Percentiles rank a stretch among this genome's conserved stretches.
These are phyloP conservation scores for Galagoides demidoff DNA, from an alignment of 2,797 vertebrate species.

Conservation along the genomic window DNA sequence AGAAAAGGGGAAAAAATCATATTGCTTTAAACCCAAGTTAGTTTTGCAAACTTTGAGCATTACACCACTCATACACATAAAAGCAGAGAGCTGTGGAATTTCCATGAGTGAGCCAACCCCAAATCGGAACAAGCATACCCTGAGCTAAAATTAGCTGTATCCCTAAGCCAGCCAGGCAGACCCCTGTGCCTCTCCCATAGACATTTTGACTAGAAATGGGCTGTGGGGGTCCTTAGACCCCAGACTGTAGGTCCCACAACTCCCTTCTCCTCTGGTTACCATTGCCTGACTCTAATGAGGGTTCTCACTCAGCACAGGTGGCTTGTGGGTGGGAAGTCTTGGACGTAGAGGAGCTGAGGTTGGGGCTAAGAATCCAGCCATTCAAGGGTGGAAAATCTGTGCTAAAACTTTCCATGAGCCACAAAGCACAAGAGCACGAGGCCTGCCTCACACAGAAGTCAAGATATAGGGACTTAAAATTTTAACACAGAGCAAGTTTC, in stretches of 20 bases:
- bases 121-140: not conserved
- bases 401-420: not conserved
- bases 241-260: not conserved
- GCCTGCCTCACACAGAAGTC: not conserved
- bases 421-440: not conserved
- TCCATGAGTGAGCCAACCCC: conserved; percentile 31
- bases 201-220: not conserved
- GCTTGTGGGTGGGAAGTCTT: not conserved
- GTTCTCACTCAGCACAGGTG: not conserved
- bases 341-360: not conserved
- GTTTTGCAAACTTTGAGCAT: conserved; percentile 19
- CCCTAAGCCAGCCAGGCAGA: not conserved
- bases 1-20: conserved; percentile 6
- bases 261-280: not conserved
- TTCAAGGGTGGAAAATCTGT: not conserved
- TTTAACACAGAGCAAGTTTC: not conserved
- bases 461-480: not conserved
- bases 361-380: not conserved
- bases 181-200: conserved; percentile 25
- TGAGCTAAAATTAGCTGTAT: conserved; percentile 66
- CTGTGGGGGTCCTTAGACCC: not conserved
- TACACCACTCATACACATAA: not conserved
- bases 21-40: not conserved
- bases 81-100: conserved; percentile 26
- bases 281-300: not conserved